Evolutionary conservation across 2,113 vertebrate genomes (phyloP).

Genomic region (Tachycineta bicolor): DNA sequence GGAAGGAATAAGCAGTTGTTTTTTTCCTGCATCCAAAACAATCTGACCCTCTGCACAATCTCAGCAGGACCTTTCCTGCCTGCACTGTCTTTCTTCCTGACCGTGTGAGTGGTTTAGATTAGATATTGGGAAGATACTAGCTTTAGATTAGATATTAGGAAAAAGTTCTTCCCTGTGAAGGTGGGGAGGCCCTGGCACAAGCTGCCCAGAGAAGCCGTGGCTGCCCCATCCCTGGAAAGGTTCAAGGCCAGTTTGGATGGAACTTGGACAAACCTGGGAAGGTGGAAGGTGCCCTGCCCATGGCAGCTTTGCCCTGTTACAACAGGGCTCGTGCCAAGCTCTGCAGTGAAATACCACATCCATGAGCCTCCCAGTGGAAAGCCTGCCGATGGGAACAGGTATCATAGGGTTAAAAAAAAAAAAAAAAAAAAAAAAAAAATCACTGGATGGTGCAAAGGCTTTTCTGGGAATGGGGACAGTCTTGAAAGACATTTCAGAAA

Average conservation of each 20-base stretch:
- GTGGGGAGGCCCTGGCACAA: not conserved
- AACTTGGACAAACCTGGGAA: not conserved
- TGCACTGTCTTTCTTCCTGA: not conserved
- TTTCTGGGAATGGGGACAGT: not conserved
- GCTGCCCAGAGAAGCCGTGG: not conserved
- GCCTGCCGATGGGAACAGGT: not conserved
- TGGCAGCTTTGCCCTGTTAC: not conserved
- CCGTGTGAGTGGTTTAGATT: fast-evolving
- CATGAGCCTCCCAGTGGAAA: not conserved
- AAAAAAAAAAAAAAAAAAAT: not conserved
- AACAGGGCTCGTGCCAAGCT: fast-evolving
- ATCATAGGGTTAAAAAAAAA: not conserved
- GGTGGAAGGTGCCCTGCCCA: not conserved
- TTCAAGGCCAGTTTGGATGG: not conserved
- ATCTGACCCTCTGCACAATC: not conserved
- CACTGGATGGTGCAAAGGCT: not conserved
- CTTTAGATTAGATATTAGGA: not conserved
- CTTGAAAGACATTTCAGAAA: not conserved
- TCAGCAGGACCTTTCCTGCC: not conserved
- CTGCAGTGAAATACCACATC: not conserved
- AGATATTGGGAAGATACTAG: not conserved
- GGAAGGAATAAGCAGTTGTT: not conserved
- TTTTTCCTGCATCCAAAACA: constrained; percentile 27
- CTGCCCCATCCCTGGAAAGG: not conserved
- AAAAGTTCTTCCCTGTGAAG: not conserved